Conservation (phyloP, 2,113 vertebrate species). For the Seriola rivoliana region DNA sequence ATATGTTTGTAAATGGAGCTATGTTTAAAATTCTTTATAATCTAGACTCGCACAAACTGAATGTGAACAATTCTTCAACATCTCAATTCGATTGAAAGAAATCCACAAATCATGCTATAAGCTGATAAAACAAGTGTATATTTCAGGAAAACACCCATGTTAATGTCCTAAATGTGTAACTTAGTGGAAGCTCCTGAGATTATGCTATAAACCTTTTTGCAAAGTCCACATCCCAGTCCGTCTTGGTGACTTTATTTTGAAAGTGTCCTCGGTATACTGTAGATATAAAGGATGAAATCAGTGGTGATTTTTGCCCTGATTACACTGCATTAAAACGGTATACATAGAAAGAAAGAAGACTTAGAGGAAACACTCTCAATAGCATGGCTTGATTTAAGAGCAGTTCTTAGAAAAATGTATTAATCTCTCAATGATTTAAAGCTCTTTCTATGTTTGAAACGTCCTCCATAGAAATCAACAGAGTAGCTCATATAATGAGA, state of each 20-base stretch:
- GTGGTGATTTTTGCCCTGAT: background rate
- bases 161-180: background rate
- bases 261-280: background rate
- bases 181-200: too few species aligned
- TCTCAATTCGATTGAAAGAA: background rate
- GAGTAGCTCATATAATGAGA: conserved; percentile 62
- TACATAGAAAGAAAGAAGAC: conserved; percentile 11
- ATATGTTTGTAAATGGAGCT: background rate
- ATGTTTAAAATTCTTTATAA: too few species aligned
- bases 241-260: background rate
- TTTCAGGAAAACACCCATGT: background rate
- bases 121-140: background rate
- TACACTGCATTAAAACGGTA: conserved; percentile 3
- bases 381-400: conserved; percentile 58
- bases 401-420: conserved; percentile 58
- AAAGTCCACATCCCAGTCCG: background rate
- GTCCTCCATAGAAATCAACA: conserved; percentile 58
- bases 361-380: conserved; percentile 33
- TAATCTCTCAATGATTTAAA: conserved; percentile 74
- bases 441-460: conserved; percentile 61
- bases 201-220: background rate
- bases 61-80: background rate
- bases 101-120: background rate
- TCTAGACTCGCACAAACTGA: too few species aligned
- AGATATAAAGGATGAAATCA: conserved; percentile 1